phyloP scores from a whole-genome alignment of 2,888 invertebrate species.

The Papilio protenor region DNA sequence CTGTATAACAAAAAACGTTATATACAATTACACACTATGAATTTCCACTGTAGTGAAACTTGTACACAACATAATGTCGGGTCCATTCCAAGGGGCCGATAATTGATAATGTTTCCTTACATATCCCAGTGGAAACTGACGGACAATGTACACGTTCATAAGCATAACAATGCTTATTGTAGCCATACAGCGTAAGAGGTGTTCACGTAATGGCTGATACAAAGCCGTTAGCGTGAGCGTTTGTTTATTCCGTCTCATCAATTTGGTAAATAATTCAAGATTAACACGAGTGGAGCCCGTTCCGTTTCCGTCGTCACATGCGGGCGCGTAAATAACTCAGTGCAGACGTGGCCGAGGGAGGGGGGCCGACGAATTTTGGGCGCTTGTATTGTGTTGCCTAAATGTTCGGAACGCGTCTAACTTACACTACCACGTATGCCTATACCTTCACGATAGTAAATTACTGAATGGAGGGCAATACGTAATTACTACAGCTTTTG shows the following conservation, averaged over 20 bases:
- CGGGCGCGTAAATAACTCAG: conserved; percentile 81
- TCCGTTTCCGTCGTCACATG: conserved; percentile 71
- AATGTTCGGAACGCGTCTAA: conserved; percentile 32
- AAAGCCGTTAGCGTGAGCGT: conserved; percentile 12
- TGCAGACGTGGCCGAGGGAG: conserved; percentile 62
- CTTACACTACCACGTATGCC: conserved; percentile 4
- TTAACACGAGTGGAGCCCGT: conserved; percentile 46
- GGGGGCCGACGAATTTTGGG: conserved; percentile 20
- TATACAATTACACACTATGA: neutral
- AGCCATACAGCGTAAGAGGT: neutral
- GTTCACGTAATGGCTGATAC: conserved; percentile 22
- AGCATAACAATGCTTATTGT: neutral
- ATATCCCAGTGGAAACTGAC: neutral
- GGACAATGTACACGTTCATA: neutral
- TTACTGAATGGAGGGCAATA: neutral
- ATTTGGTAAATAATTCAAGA: conserved; percentile 60
- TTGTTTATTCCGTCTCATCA: conserved; percentile 45
- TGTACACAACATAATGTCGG: neutral
- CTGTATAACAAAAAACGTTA: neutral
- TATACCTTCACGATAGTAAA: conserved; percentile 16
- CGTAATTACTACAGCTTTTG: conserved; percentile 1
- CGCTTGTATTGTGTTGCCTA: conserved; percentile 27
- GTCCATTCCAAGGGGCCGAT: too few species aligned
- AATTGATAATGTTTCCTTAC: neutral
- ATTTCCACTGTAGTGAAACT: neutral